Percentiles rank a stretch among this genome's conserved stretches.
Conservation (phyloP, 2,797 vertebrate genomes). For the Orestias chungarensis region DNA sequence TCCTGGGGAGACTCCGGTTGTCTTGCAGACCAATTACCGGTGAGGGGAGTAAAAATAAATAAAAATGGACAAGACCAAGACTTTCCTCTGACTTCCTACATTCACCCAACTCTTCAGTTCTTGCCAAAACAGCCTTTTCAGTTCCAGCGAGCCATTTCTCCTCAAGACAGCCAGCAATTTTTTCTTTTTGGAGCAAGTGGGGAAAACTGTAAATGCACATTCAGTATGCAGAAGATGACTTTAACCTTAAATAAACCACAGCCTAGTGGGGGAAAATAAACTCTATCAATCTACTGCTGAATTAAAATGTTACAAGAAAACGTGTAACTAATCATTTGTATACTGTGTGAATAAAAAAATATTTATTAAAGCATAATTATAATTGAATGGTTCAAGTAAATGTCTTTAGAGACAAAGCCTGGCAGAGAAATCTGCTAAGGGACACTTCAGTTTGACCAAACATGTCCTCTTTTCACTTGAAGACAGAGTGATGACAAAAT, state of each 20-base stretch:
- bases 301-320: conserved; percentile 20
- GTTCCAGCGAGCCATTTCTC: conserved; percentile 23
- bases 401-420: conserved; percentile 2
- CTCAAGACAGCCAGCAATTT: conserved; percentile 19
- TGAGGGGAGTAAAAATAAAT: not conserved
- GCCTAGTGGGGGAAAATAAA: not conserved
- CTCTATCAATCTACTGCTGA: conserved; percentile 1
- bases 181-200: conserved; percentile 39
- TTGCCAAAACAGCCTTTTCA: conserved; percentile 10
- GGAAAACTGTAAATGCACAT: conserved; percentile 25
- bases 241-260: not conserved
- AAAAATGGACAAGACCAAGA: conserved; percentile 19
- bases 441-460: not conserved
- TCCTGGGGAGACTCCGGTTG: conserved; percentile 33
- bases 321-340: conserved; percentile 6
- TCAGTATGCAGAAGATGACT: conserved; percentile 16
- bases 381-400: not conserved
- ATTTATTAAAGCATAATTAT: conserved; percentile 8
- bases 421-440: not conserved
- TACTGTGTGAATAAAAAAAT: conserved; percentile 8
- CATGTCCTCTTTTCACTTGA: not conserved
- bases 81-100: conserved; percentile 34
- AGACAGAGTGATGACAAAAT: not conserved
- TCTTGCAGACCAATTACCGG: conserved; percentile 41
- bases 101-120: not conserved